Evolutionary conservation across 2,113 vertebrate genomes (phyloP), one percentile per base, ranked within the genome.

Genomic region (Podarcis cretensis): DNA sequence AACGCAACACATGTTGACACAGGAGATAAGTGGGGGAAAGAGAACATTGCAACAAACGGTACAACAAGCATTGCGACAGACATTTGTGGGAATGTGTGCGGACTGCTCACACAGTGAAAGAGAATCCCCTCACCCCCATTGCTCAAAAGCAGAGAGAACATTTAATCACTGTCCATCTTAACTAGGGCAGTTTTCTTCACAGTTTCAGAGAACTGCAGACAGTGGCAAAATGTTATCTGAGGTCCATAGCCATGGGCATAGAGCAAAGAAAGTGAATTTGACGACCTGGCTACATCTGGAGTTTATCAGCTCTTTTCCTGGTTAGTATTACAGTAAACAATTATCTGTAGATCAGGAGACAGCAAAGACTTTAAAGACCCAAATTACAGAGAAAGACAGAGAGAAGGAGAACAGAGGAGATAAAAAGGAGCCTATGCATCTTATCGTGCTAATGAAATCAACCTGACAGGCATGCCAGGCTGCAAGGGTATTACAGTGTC

Each of bases 321-420:
- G 96, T 95, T 98, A 96, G 97, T 97, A 96, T 98, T 98, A 98
- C 98, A 98, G 97, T 96, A 96, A 97, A 96, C 95, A 97, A 97
- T 98, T 98, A 98, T 98, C 97, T 97, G 95, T 94, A 98, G 96
- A 98, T 98, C 97, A 98, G 97, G 97, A 98, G 97, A 97, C 97
- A 97, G 97, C 92, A 93, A 93, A 96, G 97, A 97, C 98, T 98
- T 96, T 97, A 98, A 98, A 97, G 97, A 96, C 96, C 96, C 92
- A 96, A 96, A 96, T 96, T 96, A 97, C 96, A 96, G 97, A 97
- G 95, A 96, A 96, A 95, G 93, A 89, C 92, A 95, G 94, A 96
- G 95, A 94, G 95, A 95, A 93, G 92, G 96, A 96, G 96, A 95
- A 92, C 91, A 89, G 91, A 88, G 86, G 92, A 97, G 97, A 98